Conservation (phyloP, 2,888 invertebrate species). For the Drosophila diplacantha region DNA sequence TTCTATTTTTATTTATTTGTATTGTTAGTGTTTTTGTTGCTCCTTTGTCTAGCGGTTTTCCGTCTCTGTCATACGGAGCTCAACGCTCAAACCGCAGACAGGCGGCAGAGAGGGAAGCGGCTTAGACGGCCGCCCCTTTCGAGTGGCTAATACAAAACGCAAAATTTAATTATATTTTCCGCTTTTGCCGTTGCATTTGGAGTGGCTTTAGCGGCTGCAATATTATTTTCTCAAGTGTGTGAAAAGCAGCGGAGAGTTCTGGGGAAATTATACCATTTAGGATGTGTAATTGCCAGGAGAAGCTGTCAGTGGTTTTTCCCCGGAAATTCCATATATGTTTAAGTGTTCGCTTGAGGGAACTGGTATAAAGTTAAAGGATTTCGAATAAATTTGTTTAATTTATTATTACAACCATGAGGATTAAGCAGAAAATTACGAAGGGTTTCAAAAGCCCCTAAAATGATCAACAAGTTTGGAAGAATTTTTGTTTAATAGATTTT, state of each 20-base stretch:
- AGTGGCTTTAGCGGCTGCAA: conserved; percentile 20
- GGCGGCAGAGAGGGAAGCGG: conserved; percentile 1
- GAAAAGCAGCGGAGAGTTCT: conserved; percentile 8
- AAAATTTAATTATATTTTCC: conserved; percentile 61
- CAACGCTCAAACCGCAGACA: conserved; percentile 51
- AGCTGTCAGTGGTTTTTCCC: conserved; percentile 13
- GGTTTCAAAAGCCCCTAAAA: no score
- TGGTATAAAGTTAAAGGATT: not conserved
- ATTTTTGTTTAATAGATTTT: no score
- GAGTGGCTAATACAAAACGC: conserved; percentile 46
- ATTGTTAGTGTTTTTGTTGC: conserved; percentile 6
- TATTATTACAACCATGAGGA: not conserved
- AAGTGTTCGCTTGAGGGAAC: not conserved
- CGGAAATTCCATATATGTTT: conserved; percentile 19
- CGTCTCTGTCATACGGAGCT: conserved; percentile 39
- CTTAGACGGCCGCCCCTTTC: conserved; percentile 23
- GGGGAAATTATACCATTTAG: conserved; percentile 16
- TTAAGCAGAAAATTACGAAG: no score
- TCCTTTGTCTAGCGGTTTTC: conserved; percentile 36
- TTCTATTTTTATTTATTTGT: conserved; percentile 29
- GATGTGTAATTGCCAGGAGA: conserved; percentile 21
- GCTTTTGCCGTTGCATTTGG: conserved; percentile 38
- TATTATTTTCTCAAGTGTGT: conserved; percentile 33
- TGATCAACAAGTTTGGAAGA: no score
- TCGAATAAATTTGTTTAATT: no score